These are phyloP conservation scores for Piaya cayana DNA, from an alignment of 2,113 vertebrate species.

Conservation along the genomic window DNA sequence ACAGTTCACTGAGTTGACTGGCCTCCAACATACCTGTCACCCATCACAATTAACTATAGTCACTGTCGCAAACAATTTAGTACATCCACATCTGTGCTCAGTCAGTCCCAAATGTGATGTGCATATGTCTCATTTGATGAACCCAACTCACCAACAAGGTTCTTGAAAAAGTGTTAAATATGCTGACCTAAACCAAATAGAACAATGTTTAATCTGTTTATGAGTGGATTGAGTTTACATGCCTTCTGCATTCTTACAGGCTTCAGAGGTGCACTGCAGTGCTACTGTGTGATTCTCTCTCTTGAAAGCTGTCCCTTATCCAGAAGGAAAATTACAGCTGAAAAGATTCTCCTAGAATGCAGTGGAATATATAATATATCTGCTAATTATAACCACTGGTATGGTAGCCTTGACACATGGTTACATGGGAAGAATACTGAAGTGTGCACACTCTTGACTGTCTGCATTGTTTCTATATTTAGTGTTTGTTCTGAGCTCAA, in stretches of 20 bases:
- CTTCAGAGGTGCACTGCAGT: neutral
- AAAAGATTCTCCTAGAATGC: neutral
- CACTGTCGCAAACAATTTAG: conserved; percentile 47
- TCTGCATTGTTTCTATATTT: neutral
- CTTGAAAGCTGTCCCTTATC: neutral
- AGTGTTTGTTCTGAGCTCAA: neutral
- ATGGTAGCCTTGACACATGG: neutral
- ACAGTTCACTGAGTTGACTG: conserved; percentile 30
- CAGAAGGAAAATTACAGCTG: neutral
- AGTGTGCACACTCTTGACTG: neutral
- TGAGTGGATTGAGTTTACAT: neutral
- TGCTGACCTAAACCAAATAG: neutral
- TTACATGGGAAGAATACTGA: neutral
- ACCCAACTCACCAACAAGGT: neutral
- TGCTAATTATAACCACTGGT: neutral
- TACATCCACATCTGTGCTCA: conserved; percentile 33
- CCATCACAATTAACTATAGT: conserved; percentile 60
- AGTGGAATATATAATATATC: neutral
- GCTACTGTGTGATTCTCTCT: neutral
- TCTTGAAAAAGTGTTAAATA: neutral
- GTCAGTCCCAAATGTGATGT: conserved; percentile 26
- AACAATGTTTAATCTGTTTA: neutral
- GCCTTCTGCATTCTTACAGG: neutral
- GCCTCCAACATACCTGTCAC: conserved; percentile 43
- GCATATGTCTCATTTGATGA: conserved; percentile 30